These are phyloP conservation scores for Eurytoma adleriae DNA, from an alignment of 2,888 invertebrate genomes.

Conservation along the genomic window DNA sequence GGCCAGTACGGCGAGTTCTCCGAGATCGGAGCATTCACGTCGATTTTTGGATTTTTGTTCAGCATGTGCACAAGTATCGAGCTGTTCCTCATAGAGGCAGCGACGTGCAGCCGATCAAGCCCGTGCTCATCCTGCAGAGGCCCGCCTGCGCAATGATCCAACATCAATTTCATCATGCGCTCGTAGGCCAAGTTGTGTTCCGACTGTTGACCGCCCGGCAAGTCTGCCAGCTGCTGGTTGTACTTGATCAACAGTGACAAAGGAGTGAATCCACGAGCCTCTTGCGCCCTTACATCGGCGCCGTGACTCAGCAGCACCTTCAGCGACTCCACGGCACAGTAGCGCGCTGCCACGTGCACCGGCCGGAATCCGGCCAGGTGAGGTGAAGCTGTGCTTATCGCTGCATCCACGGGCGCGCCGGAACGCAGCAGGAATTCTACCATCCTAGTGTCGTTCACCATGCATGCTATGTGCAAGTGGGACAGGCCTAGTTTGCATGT, in stretches of 20 bases:
- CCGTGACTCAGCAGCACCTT: background rate
- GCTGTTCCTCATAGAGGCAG: background rate
- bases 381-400: background rate
- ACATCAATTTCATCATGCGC: background rate
- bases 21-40: background rate
- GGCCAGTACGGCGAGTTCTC: background rate
- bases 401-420: background rate
- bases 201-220: rapidly evolving
- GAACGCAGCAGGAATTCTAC: conserved; percentile 10
- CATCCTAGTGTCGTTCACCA: background rate
- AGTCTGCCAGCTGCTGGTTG: background rate
- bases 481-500: conserved; percentile 18
- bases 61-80: no score
- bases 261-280: conserved; percentile 7
- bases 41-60: background rate
- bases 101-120: background rate
- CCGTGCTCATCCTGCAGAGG: no score
- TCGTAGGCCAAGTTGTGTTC: background rate
- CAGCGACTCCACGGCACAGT: background rate
- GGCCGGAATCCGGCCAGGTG: conserved; percentile 22
- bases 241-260: conserved; percentile 14
- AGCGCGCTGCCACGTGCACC: conserved; percentile 26
- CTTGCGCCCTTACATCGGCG: background rate
- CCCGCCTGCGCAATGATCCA: background rate
- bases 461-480: conserved; percentile 35